These are phyloP conservation scores for Cyprinella venusta DNA, from an alignment of 2,797 vertebrate genomes.

Conservation along the genomic window DNA sequence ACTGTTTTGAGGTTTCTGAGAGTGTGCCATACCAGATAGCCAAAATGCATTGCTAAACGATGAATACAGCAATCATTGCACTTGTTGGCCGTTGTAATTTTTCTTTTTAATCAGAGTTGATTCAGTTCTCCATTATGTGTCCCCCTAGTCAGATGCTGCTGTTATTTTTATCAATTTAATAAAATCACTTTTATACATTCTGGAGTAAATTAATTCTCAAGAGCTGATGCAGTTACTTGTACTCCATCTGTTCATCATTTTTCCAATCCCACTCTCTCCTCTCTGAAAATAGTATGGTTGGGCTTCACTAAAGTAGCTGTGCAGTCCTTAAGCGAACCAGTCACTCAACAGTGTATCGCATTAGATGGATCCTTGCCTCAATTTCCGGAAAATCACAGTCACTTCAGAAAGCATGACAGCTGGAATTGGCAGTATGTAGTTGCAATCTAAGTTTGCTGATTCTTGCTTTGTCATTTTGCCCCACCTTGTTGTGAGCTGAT, in stretches of 20 bases:
- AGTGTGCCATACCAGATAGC: conserved; percentile 10
- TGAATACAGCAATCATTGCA: neutral
- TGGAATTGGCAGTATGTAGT: conserved; percentile 10
- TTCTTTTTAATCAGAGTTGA: conserved; percentile 38
- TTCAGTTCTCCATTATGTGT: conserved; percentile 32
- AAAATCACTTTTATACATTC: conserved; percentile 27
- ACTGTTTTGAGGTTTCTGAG: conserved; percentile 1
- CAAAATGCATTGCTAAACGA: conserved; percentile 33
- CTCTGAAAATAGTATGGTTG: neutral
- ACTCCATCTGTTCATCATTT: conserved; percentile 22
- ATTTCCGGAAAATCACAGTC: conserved; percentile 2
- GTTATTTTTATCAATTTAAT: conserved; percentile 48
- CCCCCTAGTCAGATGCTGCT: conserved; percentile 16
- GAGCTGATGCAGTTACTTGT: conserved; percentile 33
- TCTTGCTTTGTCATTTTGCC: conserved; percentile 23
- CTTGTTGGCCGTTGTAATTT: conserved; percentile 10
- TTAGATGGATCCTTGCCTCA: conserved; percentile 8
- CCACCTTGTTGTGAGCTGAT: conserved; percentile 17
- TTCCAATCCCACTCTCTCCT: neutral
- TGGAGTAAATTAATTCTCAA: conserved; percentile 44
- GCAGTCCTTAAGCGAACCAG: conserved; percentile 34
- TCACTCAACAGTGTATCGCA: conserved; percentile 23
- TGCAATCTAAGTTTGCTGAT: conserved; percentile 25
- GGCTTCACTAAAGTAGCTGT: neutral
- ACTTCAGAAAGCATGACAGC: conserved; percentile 12